Evolutionary conservation across 2,113 vertebrate genomes (phyloP), one percentile per base, ranked within the genome.

Genomic region (Deroptyus accipitrinus): DNA sequence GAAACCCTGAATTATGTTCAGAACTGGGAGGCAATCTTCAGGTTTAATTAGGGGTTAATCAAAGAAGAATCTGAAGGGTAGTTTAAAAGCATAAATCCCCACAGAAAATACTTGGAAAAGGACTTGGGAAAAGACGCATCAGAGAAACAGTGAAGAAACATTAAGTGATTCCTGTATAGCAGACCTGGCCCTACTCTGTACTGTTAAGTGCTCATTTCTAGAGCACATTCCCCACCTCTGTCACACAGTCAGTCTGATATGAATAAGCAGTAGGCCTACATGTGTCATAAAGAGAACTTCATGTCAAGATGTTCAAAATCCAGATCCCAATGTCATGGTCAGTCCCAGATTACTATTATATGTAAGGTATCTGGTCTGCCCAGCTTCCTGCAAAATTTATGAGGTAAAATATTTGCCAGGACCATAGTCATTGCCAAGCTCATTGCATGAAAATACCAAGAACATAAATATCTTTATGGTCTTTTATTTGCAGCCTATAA

Each of bases 401-500:
- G 83, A 91, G 69, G 31, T 91, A 72, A 94, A 93, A 86, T 75
- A 81, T 86, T 93, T 46, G 15, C 55, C 54, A 74, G 62, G 30
- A 75, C 48, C 25, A 57, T 6, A 76, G 30, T 39, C 48, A 39
- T 48, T 86, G 79, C 31, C 46, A 93, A 64, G 3, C 18, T 30
- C 12, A 48, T 77, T 1, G 0, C 61, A 78, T 52, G 59, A 86
- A 96, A 94, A 95, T 94, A 83, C 33, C 59, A 77, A 42, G 28
- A 69, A 28, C 61, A 83, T 96, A 96, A 96, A 96, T 92, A 86
- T 78, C 30, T 94, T 93, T 77, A 81, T 51, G 39, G 23, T 11
- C 17, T 94, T 96, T 96, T 90, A 83, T 92, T 90, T 93, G 27
- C 48, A 90, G 83, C 77, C 68, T 48, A 81, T 93, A 96, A 94